Percentiles rank a stretch among this genome's conserved stretches.
These are phyloP conservation scores for Channa maculata DNA, from an alignment of 2,113 vertebrate species.

Conservation along the genomic window DNA sequence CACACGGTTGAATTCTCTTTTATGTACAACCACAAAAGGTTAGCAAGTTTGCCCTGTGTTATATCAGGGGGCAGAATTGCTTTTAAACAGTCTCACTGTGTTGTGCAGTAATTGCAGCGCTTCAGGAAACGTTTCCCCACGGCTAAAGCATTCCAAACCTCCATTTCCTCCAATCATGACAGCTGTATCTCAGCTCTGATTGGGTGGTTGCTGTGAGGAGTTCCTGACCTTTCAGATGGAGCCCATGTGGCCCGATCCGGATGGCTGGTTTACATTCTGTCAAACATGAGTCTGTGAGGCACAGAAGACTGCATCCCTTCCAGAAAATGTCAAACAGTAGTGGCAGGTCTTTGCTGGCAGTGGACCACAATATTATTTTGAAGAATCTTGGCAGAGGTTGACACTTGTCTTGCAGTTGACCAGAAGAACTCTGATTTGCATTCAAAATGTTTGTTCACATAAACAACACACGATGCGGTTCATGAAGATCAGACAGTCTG, in stretches of 20 bases:
- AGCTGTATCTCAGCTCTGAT: constrained; percentile 66
- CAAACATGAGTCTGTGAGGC: constrained; percentile 73
- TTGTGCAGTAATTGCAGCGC: constrained; percentile 60
- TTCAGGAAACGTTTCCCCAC: constrained; percentile 45
- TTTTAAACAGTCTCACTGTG: constrained; percentile 56
- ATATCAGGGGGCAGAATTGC: constrained; percentile 43
- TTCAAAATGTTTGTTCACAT: constrained; percentile 59
- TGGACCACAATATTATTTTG: constrained; percentile 58
- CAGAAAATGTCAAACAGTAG: constrained; percentile 70
- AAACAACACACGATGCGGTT: constrained; percentile 62
- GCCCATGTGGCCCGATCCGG: constrained; percentile 74
- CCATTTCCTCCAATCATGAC: constrained; percentile 56
- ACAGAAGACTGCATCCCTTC: constrained; percentile 56
- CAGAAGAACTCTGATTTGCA: constrained; percentile 64
- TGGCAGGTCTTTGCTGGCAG: constrained; percentile 66
- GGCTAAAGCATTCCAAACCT: constrained; percentile 35
- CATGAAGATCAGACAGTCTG: constrained; percentile 33
- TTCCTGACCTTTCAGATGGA: constrained; percentile 74
- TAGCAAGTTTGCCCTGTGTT: constrained; percentile 19
- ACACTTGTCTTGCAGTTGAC: constrained; percentile 67
- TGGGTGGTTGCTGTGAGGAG: constrained; percentile 58
- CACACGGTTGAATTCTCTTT: constrained; percentile 16
- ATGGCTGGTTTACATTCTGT: constrained; percentile 77
- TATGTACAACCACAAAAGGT: constrained; percentile 37
- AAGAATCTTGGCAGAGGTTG: constrained; percentile 67